These are phyloP conservation scores for Plectropomus leopardus DNA, from an alignment of 2,113 vertebrate genomes.

Conservation along the genomic window DNA sequence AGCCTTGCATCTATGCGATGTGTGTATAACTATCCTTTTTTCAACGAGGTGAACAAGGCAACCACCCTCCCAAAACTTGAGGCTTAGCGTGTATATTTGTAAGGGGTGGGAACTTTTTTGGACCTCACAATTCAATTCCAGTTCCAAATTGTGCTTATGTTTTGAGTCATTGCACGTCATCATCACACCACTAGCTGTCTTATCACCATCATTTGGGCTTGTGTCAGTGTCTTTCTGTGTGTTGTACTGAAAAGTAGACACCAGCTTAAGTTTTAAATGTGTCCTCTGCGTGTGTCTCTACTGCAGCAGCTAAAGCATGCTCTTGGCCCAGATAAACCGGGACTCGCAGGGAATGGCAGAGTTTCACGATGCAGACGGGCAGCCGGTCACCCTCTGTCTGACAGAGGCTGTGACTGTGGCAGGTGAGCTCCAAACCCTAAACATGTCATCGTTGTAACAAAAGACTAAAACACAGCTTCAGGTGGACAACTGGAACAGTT, in stretches of 20 bases:
- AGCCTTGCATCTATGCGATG: too few species aligned
- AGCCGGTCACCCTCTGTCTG: constrained; percentile 96
- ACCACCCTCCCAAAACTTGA: too few species aligned
- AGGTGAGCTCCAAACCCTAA: constrained; percentile 83
- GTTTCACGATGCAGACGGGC: constrained; percentile 95
- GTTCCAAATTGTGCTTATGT: too few species aligned
- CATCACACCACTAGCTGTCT: too few species aligned
- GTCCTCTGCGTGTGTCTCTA: background rate
- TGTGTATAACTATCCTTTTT: too few species aligned
- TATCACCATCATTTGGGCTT: too few species aligned
- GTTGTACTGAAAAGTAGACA: background rate
- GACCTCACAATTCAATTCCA: too few species aligned
- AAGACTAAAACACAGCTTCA: background rate
- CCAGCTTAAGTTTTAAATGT: background rate
- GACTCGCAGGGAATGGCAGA: constrained; percentile 98
- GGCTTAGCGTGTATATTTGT: too few species aligned
- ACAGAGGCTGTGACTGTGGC: constrained; percentile 95
- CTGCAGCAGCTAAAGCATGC: constrained; percentile 91
- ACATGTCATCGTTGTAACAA: background rate
- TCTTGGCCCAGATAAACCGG: constrained; percentile 98
- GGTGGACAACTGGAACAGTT: too few species aligned
- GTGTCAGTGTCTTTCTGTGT: background rate
- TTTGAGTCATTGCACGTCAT: too few species aligned
- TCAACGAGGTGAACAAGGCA: too few species aligned
- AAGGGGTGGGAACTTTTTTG: too few species aligned